A percentile compares a stretch with the other conserved stretches of the same genome.
phyloP scores from a whole-genome alignment of 2,888 invertebrate species.

The Tenthredo distinguenda region DNA sequence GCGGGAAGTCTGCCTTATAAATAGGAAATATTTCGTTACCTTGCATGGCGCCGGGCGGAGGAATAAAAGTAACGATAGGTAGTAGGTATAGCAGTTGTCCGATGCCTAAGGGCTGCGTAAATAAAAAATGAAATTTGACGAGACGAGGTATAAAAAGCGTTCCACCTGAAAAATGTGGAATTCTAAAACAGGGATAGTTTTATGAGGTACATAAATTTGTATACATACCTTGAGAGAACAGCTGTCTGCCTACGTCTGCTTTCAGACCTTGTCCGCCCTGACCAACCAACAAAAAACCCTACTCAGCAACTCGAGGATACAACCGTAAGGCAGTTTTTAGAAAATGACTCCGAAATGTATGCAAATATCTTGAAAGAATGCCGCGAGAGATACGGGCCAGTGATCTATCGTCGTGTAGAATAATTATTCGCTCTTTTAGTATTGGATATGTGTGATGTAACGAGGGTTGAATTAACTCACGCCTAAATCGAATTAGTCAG shows the following conservation, averaged over 20 bases:
- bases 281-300: slow-evolving; percentile 17
- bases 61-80: not conserved
- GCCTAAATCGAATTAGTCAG: not conserved
- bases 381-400: not conserved
- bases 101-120: slow-evolving; percentile 5
- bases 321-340: not conserved
- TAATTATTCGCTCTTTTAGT: not conserved
- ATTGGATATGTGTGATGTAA: not conserved
- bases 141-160: slow-evolving; percentile 31
- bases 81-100: not conserved
- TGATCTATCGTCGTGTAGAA: not conserved
- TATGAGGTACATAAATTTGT: slow-evolving; percentile 47
- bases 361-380: not conserved
- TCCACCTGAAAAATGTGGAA: slow-evolving; percentile 50
- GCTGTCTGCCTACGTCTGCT: slow-evolving; percentile 43
- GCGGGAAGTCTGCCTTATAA: not conserved
- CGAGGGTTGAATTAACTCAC: not conserved
- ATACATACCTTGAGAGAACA: slow-evolving; percentile 39
- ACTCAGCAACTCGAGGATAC: slow-evolving; percentile 12
- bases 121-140: slow-evolving; percentile 46
- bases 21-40: slow-evolving; percentile 5
- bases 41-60: not conserved
- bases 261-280: slow-evolving; percentile 23
- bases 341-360: not conserved
- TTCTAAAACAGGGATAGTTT: slow-evolving; percentile 50